Conservation (phyloP, 1,140 invertebrate genomes). For the Colletes latitarsis region DNA sequence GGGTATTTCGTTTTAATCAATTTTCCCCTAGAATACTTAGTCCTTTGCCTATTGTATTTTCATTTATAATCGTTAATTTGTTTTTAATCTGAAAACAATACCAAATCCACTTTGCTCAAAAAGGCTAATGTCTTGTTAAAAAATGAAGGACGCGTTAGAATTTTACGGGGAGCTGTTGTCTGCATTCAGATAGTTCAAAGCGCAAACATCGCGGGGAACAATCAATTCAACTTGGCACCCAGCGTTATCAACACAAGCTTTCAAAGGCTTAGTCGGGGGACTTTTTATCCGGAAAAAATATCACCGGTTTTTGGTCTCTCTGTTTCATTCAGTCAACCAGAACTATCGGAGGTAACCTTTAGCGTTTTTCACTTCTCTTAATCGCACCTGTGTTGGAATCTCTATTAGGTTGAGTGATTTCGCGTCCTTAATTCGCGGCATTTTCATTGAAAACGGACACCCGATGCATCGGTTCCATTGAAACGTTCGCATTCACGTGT, state of each 20-base stretch:
- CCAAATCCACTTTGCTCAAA: neutral
- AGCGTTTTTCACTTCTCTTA: neutral
- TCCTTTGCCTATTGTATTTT: no score
- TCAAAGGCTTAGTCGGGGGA: slow-evolving; percentile 22
- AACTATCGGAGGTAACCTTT: neutral
- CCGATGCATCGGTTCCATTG: slow-evolving; percentile 18
- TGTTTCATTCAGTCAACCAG: neutral
- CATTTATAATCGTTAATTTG: no score
- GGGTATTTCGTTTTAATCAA: no score
- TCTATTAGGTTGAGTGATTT: neutral
- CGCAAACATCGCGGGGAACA: neutral
- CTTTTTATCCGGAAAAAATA: slow-evolving; percentile 19
- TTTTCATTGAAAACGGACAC: slow-evolving; percentile 11
- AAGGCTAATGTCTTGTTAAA: neutral
- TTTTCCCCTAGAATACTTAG: no score
- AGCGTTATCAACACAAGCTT: slow-evolving; percentile 27
- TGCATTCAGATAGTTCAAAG: neutral
- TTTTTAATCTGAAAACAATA: neutral
- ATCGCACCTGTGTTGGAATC: neutral
- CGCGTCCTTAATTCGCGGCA: slow-evolving; percentile 9
- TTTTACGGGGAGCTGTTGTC: neutral
- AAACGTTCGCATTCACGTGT: slow-evolving; percentile 34
- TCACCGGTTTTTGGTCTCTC: slow-evolving; percentile 16
- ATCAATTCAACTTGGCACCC: slow-evolving; percentile 17
- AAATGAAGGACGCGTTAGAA: neutral